Base-by-base conservation (phyloP, 2,797 vertebrate species). In the Mastacembelus armatus region DNA sequence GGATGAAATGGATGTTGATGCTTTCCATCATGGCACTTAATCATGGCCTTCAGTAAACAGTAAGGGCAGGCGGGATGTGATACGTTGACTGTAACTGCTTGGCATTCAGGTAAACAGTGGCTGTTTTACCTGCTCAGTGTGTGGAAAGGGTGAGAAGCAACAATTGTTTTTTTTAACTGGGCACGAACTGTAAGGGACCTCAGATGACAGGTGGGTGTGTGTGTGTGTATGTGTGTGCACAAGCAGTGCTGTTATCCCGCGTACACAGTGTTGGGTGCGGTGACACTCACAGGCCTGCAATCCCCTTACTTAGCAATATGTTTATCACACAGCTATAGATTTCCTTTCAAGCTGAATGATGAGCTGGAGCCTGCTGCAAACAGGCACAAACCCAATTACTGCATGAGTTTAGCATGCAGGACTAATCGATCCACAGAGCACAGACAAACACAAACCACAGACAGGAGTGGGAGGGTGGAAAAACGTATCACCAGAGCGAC, bases 1-100 rank as follows among this genome's bases (percentile, higher is more conserved):
- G 82, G 82, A 91, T 89, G 83, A 84, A 88, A 86, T 74, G 74
- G 81, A 85, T 85, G 85, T 79, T 77, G 84, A 85, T 82, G 67
- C 77, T 80, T 83, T 90, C 70, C 69, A 85, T 86, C 80, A 71
- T 55, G 67, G 63, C 66, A 71, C 78, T 86, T 88, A 87, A 91
- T 90, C 85, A 89, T 33, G 67, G 85, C 73, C 80, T 69, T 78
- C 32, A 59, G 85, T 77, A 80, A 86, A 84, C 70, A 26, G 65
- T 51, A 26, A 70, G 80, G 67, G 52, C 50, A 60, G 44, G 33
- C 16, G 4, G 32, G 55, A 69, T 70, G 56, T 33, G 75, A 69
- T 55, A 67, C 10, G 40, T 67, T 2, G 40, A 84, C 78, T 74
- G 71, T 67, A 63, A 64, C 57, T 40, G 44, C 52, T 51, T 5